phyloP scores from a whole-genome alignment of 2,888 invertebrate genomes.

The Hipparchia sbordonii region DNA sequence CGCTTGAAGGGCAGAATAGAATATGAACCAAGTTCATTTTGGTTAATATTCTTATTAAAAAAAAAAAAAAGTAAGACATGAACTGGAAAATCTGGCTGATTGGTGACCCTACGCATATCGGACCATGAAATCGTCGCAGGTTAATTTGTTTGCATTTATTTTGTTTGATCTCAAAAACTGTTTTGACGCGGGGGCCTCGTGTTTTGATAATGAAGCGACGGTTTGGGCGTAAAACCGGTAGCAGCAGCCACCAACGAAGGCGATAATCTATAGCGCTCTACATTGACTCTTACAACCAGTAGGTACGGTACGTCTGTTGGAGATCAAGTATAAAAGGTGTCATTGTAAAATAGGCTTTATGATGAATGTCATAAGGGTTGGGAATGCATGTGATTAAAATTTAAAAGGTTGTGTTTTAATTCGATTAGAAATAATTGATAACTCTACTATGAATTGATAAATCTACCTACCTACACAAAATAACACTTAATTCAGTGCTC shows the following conservation, averaged over 20 bases:
- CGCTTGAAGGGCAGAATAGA: no score
- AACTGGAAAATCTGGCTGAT: not conserved
- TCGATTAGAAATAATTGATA: conserved; percentile 10
- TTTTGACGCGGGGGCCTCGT: conserved; percentile 60
- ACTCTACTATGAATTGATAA: not conserved
- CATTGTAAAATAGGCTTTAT: conserved; percentile 24
- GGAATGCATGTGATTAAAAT: not conserved
- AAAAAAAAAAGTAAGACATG: not conserved
- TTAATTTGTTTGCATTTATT: conserved; percentile 57
- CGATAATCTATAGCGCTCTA: conserved; percentile 42
- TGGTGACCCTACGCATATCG: conserved; percentile 45
- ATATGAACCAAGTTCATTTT: no score
- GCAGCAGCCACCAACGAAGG: conserved; percentile 57
- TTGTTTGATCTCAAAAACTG: conserved; percentile 57
- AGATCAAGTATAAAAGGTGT: conserved; percentile 10
- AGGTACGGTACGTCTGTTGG: conserved; percentile 13
- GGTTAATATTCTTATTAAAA: no score
- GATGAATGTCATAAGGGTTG: not conserved
- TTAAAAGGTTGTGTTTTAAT: not conserved
- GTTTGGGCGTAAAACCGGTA: conserved; percentile 73
- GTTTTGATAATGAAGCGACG: conserved; percentile 57
- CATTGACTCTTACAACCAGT: conserved; percentile 30
- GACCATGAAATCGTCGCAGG: conserved; percentile 56
- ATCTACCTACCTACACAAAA: not conserved
- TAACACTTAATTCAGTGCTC: not conserved